Base-by-base conservation (phyloP, 1,140 invertebrate genomes). In the Diabrotica virgifera region DNA sequence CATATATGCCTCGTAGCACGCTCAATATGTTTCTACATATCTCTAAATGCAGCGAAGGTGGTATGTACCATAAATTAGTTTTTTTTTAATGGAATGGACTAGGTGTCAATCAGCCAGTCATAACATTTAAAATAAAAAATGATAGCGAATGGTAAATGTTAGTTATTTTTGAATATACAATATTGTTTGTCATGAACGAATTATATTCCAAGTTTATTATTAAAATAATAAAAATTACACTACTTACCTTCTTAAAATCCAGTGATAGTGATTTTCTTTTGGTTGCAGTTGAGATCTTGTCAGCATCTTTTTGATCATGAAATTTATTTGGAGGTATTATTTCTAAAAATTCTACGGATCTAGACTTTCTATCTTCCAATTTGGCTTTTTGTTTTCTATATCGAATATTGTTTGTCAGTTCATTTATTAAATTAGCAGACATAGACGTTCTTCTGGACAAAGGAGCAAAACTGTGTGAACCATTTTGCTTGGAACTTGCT, bases 181-280 rank as follows among this genome's bases (percentile, higher is more conserved):
- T 24, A 2, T 24, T 2, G 24, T 24, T 24, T 24, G 24, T 24
- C 4, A 24, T 24, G 24, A 24, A 24, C 24, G 1, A 24, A 24
- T 24, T 4, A 24, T 24, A 24, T 24, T 24, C 24, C 24, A 24
- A 24, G 4, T 24, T 24, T 24, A 24, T 2, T 24, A 24, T 24
- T 24, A 24, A 1, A 24, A 24, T 2, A 24, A 4, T 24, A 24
- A 53, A 53, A 7, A 53, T 7, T n/a, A 0, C 5, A 13, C 2
- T 0, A 53, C 52, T 53, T n/a, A 53, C 52, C 12, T 53, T 24
- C 36, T 57, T 37, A 35, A 60, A 50, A 60, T 60, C 46, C 0
- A 60, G 50, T 24, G 59, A 60, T 10, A 35, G 10, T 9, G 59
- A 60, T 51, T 51, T 60, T 51, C 59, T 52, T 7, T 60, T 60